Evolutionary conservation across 2,113 vertebrate genomes (phyloP), one percentile per base, ranked within the genome.

Genomic region (Lagopus leucura): DNA sequence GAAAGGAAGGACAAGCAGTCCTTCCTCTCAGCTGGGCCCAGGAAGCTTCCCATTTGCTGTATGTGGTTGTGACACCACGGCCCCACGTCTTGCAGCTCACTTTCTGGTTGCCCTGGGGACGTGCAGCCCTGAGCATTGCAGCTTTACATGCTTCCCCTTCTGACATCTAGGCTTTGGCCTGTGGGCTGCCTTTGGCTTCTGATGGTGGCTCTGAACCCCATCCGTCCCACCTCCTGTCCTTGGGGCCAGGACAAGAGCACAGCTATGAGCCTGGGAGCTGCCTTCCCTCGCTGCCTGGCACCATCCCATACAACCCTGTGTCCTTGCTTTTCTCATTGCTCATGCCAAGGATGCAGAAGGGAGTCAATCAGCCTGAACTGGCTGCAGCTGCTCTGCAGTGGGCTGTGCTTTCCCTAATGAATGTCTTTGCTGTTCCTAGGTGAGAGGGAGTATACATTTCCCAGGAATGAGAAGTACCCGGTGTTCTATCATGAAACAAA

Each of bases 401-500:
- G 6, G n/a, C 30, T 40, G 61, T 2, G 0, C 6, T 5, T 81
- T 5, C 34, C 47, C 64, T 58, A 85, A 87, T 0, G 3, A 2
- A 7, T 8, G 19, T 34, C 36, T 82, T 28, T 66, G 74, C 87
- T 71, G 10, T 89, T 21, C n/a, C 30, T 65, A 96, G 98, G 97
- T 79, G 94, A 77, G 30, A 97, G 96, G 40, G 91, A 87, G 8
- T 96, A 94, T 16, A 74, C 19, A 2, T 97, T 98, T 11, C 95
- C 93, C 6, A 81, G 88, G 42, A 43, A 43, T 0, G 98, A 98
- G 92, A 96, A 74, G 3, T 97, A 98, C 83, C 95, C 96, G 0
- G 97, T 98, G 64, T 97, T 98, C 60, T 97, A 97, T 48, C 97
- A 98, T 3, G 63, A 96, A 73, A 89, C 96, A 3, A 96, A 96